Evolutionary conservation across 2,113 vertebrate species (phyloP).

Genomic region (Riparia riparia): DNA sequence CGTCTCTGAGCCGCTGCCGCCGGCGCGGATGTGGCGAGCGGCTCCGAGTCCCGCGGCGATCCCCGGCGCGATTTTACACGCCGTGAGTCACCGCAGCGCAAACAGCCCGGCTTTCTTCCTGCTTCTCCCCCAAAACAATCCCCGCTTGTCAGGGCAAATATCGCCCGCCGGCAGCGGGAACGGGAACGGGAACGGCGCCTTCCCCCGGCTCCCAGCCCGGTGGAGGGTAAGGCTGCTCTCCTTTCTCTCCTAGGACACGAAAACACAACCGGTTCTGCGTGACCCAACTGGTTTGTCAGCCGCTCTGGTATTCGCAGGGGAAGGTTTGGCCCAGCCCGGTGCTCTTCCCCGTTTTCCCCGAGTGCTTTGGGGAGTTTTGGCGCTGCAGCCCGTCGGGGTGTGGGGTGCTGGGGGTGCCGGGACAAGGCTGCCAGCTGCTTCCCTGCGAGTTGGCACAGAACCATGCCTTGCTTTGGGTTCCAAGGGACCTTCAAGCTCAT

Average conservation of each 20-base stretch:
- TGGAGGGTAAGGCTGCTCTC: not conserved
- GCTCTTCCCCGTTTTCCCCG: not conserved
- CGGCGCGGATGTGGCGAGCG: not conserved
- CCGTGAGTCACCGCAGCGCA: not conserved
- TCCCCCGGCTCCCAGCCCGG: not conserved
- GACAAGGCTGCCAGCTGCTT: not conserved
- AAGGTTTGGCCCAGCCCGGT: not conserved
- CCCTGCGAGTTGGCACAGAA: fast-evolving
- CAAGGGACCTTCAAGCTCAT: not conserved
- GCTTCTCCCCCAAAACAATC: not conserved
- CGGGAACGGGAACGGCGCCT: not conserved
- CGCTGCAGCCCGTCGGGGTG: fast-evolving
- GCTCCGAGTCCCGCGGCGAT: fast-evolving
- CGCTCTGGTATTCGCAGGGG: not conserved
- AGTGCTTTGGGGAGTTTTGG: not conserved
- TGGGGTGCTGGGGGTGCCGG: not conserved
- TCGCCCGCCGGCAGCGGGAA: not conserved
- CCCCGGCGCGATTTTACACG: not conserved
- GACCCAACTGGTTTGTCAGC: conserved; percentile 6
- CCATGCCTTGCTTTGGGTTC: fast-evolving
- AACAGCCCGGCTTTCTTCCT: not conserved
- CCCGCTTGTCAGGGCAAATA: not conserved
- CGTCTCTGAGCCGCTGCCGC: fast-evolving
- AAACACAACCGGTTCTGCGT: not conserved
- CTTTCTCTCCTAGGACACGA: not conserved